These are phyloP conservation scores for Danio choprae DNA, from an alignment of 2,797 vertebrate genomes.

Conservation along the genomic window DNA sequence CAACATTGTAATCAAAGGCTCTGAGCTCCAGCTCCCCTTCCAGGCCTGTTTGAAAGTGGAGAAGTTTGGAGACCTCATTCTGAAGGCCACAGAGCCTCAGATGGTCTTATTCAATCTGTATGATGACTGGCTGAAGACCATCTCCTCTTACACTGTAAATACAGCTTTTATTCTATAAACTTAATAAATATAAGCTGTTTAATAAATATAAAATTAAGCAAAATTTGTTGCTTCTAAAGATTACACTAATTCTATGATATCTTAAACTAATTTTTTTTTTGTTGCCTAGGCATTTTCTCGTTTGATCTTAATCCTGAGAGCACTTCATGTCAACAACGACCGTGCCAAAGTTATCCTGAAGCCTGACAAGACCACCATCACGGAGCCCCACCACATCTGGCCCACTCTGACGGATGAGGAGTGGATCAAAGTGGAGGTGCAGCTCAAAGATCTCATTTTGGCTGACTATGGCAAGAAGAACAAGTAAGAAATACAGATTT, in stretches of 20 bases:
- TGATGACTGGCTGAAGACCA: conserved; percentile 99
- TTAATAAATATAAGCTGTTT: too few relatives aligned
- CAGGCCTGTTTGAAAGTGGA: conserved; percentile 99
- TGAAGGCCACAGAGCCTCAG: conserved; percentile 98
- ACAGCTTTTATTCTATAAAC: neutral
- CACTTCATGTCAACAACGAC: conserved; percentile 97
- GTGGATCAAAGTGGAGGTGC: conserved; percentile 99
- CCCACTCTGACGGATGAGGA: conserved; percentile 98
- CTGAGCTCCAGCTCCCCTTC: conserved; percentile 97
- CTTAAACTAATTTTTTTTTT: neutral
- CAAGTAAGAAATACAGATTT: conserved; percentile 83
- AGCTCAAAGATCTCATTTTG: conserved; percentile 97
- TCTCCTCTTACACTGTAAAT: conserved; percentile 97
- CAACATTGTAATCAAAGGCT: conserved; percentile 99
- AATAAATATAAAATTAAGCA: too few relatives aligned
- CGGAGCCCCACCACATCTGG: conserved; percentile 99
- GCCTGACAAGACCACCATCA: conserved; percentile 98
- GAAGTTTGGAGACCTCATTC: conserved; percentile 98
- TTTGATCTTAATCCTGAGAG: conserved; percentile 96
- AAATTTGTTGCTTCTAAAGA: neutral
- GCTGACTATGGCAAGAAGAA: conserved; percentile 99
- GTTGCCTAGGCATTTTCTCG: conserved; percentile 92
- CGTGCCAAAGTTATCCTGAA: conserved; percentile 98
- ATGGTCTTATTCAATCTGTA: conserved; percentile 99
- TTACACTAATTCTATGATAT: neutral